A percentile compares a stretch with the other conserved stretches of the same genome.
Conservation (phyloP, 1,140 invertebrate species). For the Bombyx mandarina region DNA sequence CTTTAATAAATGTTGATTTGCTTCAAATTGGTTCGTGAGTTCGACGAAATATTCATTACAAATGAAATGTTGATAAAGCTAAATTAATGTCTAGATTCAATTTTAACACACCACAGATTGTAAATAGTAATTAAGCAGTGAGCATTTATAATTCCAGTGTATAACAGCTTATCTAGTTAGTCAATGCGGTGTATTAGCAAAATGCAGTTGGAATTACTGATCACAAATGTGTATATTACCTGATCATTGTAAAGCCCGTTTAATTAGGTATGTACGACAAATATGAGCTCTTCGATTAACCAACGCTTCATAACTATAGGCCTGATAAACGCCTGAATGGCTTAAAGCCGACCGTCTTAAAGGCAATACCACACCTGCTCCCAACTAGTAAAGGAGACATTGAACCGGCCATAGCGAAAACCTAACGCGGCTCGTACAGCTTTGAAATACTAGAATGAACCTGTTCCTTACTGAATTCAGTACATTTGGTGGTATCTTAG, state of each 20-base stretch:
- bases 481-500: too few species aligned
- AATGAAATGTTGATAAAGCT: too few species aligned
- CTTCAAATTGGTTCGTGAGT: too few species aligned
- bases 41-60: too few species aligned
- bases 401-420: constrained; percentile 38
- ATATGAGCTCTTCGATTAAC: constrained; percentile 4
- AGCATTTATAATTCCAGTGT: too few species aligned
- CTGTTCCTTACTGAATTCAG: too few species aligned
- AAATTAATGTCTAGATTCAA: too few species aligned
- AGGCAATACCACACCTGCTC: constrained; percentile 16
- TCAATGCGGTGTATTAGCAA: constrained; percentile 5
- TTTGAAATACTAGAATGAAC: background rate
- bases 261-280: constrained; percentile 19
- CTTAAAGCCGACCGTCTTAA: constrained; percentile 17
- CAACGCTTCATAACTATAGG: constrained; percentile 12
- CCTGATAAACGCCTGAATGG: constrained; percentile 7
- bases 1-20: too few species aligned
- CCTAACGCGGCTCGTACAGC: constrained; percentile 26
- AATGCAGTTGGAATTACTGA: constrained; percentile 17
- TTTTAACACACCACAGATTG: too few species aligned
- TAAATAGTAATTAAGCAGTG: too few species aligned
- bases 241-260: constrained; percentile 21
- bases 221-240: constrained; percentile 14
- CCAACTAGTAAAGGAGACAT: constrained; percentile 27
- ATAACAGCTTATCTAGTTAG: background rate